phyloP scores from a whole-genome alignment of 2,888 invertebrate species.

The Plagodis pulveraria region DNA sequence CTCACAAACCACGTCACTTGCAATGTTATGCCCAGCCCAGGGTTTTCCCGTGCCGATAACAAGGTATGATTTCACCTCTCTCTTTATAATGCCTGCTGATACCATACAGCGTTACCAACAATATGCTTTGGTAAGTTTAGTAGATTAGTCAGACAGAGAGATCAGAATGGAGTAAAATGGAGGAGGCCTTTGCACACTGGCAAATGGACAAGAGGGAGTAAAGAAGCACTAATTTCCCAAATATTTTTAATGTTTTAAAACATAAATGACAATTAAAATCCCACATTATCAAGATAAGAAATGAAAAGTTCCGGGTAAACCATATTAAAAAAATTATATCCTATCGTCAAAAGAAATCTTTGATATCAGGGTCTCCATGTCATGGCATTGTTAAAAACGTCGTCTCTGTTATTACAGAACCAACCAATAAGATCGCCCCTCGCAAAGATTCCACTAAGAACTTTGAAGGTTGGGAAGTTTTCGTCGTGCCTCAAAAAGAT shows the following conservation, averaged over 20 bases:
- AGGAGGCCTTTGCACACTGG: no score
- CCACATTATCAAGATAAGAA: no score
- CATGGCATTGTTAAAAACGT: slow-evolving; percentile 43
- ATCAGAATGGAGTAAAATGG: no score
- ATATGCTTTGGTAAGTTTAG: slow-evolving; percentile 7
- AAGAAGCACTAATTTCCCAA: no score
- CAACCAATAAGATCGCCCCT: slow-evolving; percentile 88
- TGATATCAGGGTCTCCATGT: neutral
- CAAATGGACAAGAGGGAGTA: no score
- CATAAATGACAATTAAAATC: no score
- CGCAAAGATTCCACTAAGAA: slow-evolving; percentile 78
- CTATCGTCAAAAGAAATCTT: no score
- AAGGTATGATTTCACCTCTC: slow-evolving; percentile 18
- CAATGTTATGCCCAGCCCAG: slow-evolving; percentile 72
- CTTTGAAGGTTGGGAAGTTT: slow-evolving; percentile 87
- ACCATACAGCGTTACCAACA: neutral
- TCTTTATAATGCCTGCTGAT: neutral
- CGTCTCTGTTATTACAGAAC: slow-evolving; percentile 85
- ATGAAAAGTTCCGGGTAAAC: no score
- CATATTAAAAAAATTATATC: no score
- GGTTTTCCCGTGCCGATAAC: slow-evolving; percentile 35
- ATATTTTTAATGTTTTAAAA: no score
- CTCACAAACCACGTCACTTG: slow-evolving; percentile 63
- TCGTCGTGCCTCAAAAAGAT: slow-evolving; percentile 76
- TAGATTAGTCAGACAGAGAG: no score